Evolutionary conservation across 2,888 invertebrate genomes (phyloP).

Genomic region (Agrotis segetum): DNA sequence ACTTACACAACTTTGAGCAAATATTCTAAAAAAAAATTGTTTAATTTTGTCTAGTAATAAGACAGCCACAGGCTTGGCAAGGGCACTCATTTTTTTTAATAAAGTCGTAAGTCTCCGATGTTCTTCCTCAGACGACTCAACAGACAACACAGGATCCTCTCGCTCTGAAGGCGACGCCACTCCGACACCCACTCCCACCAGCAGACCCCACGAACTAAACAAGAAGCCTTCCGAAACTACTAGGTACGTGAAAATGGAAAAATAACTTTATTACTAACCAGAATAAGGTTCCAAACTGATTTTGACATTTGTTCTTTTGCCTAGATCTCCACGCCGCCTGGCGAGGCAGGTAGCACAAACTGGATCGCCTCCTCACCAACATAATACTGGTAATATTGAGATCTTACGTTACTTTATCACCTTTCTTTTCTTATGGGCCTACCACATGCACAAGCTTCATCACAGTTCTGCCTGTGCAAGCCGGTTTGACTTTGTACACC

Average conservation of each 20-base stretch:
- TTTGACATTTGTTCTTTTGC: neutral
- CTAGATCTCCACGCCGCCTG: constrained; percentile 81
- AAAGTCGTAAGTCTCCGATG: too few relatives aligned
- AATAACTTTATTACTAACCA: neutral
- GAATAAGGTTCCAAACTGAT: too few relatives aligned
- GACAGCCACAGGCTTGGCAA: too few relatives aligned
- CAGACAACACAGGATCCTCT: constrained; percentile 85
- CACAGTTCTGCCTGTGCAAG: too few relatives aligned
- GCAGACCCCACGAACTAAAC: constrained; percentile 78
- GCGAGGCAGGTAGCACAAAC: constrained; percentile 84
- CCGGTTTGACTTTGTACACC: too few relatives aligned
- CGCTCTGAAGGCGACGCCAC: constrained; percentile 78
- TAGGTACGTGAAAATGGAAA: constrained; percentile 63
- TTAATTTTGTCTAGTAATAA: too few relatives aligned
- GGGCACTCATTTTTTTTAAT: too few relatives aligned
- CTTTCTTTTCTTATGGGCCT: too few relatives aligned
- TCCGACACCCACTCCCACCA: constrained; percentile 63
- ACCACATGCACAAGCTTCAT: too few relatives aligned
- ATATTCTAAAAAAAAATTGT: too few relatives aligned
- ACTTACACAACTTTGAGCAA: too few relatives aligned
- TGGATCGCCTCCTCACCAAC: constrained; percentile 79
- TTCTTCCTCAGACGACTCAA: constrained; percentile 69
- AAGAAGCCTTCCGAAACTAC: constrained; percentile 76
- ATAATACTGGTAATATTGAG: constrained; percentile 34
- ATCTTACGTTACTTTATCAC: neutral